Conservation (phyloP, 2,113 vertebrate genomes). For the Cervus canadensis region DNA sequence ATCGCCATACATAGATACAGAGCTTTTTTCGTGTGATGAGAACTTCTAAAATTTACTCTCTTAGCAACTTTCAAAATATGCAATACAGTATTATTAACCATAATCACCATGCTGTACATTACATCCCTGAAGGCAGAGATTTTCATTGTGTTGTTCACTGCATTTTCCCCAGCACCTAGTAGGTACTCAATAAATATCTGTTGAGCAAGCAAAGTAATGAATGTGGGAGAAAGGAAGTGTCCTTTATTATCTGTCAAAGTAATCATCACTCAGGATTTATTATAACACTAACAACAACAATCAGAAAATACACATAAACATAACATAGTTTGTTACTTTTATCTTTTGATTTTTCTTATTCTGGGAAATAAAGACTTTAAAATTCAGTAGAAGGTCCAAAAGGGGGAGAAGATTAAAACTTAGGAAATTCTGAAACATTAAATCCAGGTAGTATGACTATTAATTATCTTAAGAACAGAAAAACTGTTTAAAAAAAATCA, state of each 20-base stretch:
- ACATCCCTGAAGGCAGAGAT: background rate
- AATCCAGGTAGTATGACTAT: background rate
- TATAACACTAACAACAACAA: conserved; percentile 44
- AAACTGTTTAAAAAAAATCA: background rate
- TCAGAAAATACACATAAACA: conserved; percentile 12
- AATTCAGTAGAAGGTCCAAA: conserved; percentile 10
- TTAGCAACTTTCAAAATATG: background rate
- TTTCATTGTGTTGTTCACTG: background rate
- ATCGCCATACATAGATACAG: background rate
- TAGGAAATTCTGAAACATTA: conserved; percentile 32
- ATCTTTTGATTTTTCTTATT: conserved; percentile 16
- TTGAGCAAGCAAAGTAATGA: conserved; percentile 13
- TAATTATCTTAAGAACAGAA: conserved; percentile 21
- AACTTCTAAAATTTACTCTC: background rate
- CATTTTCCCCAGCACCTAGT: background rate
- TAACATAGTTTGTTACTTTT: conserved; percentile 16
- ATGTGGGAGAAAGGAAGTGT: conserved; percentile 38
- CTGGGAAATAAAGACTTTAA: background rate
- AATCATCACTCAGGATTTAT: conserved; percentile 42
- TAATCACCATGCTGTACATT: background rate
- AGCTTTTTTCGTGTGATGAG: background rate
- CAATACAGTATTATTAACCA: background rate
- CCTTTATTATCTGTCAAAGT: background rate
- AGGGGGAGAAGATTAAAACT: background rate
- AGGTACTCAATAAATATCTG: background rate